Percentiles rank a stretch among this genome's conserved stretches.
These are phyloP conservation scores for Metaphire vulgaris DNA, from an alignment of 1,140 invertebrate species.

Conservation along the genomic window DNA sequence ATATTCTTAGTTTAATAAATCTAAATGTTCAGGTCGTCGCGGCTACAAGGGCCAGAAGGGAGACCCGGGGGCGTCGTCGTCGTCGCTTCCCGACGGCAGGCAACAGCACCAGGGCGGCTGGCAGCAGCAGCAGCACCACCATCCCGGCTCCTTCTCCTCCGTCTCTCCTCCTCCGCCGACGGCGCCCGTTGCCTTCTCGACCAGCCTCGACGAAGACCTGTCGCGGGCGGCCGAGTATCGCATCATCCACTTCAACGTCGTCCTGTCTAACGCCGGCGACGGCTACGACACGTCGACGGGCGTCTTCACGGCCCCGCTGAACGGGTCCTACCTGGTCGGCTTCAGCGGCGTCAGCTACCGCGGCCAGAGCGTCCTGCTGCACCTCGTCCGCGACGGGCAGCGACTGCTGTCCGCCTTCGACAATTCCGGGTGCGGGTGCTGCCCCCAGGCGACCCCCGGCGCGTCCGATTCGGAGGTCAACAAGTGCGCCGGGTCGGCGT, in stretches of 20 bases:
- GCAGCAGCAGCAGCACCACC: not conserved
- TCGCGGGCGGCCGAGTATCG: slow-evolving; percentile 17
- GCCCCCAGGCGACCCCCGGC: slow-evolving; percentile 4
- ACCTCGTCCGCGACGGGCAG: slow-evolving; percentile 24
- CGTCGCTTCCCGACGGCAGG: no score
- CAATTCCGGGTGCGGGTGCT: slow-evolving; percentile 24
- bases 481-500: slow-evolving; percentile 25
- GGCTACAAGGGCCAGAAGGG: slow-evolving; percentile 21
- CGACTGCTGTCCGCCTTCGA: slow-evolving; percentile 30
- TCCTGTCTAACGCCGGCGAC: slow-evolving; percentile 34
- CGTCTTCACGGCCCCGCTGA: slow-evolving; percentile 33
- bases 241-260: slow-evolving; percentile 29
- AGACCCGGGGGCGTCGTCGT: not conserved
- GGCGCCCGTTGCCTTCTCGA: slow-evolving; percentile 25
- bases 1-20: no score
- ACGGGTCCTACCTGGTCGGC: slow-evolving; percentile 34
- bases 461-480: not conserved
- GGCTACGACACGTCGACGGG: slow-evolving; percentile 32
- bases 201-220: slow-evolving; percentile 24
- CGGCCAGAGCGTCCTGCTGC: slow-evolving; percentile 29
- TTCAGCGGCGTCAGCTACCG: slow-evolving; percentile 29
- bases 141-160: not conserved
- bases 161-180: not conserved
- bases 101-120: not conserved
- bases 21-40: slow-evolving; percentile 11